Evolutionary conservation across 2,113 vertebrate genomes (phyloP), one percentile per base, ranked within the genome.

Genomic region (Ctenomys sociabilis): DNA sequence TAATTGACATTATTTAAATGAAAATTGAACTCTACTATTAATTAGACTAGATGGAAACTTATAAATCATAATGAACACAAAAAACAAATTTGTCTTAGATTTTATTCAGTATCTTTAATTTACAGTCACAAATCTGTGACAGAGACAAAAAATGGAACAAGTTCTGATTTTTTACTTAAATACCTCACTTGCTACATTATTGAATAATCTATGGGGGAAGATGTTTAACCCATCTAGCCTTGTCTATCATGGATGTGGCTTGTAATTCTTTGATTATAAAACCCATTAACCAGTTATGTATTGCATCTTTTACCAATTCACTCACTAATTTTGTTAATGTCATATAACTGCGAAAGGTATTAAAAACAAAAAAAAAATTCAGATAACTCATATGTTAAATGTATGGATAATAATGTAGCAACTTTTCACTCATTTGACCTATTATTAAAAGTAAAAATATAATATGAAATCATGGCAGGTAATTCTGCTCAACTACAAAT

Each of bases 1-100:
- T 68, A 66, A 95, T 40, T 68, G 92, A 96, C 87, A 95, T 93
- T 96, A 96, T 64, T 22, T 30, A 61, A 85, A 77, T 83, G 32
- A 97, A 97, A 96, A 77, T 77, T 49, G 10, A 59, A 30, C 80
- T 72, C 28, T 0, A 26, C 77, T 63, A 37, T 40, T 84, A 45
- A 91, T 37, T 93, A 80, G 72, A 63, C 30, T n/a, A 86, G 7
- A 90, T 14, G 4, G 10, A 85, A 70, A 84, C 54, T 63, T 90
- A 21, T 82, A 77, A 95, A 6, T 7, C 17, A 54, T 64, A 93
- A 68, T 75, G 85, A 88, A 54, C 4, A 86, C 1, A 10, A 17
- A 61, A 86, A 82, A 19, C 24, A 82, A 73, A 82, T 61, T 91
- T 10, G 32, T 64, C 37, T 64, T 40, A 72, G 28, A 45, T 45